Percentiles rank a stretch among this genome's conserved stretches.
These are phyloP conservation scores for Andricus quercusramuli DNA, from an alignment of 2,888 invertebrate genomes.

Conservation along the genomic window DNA sequence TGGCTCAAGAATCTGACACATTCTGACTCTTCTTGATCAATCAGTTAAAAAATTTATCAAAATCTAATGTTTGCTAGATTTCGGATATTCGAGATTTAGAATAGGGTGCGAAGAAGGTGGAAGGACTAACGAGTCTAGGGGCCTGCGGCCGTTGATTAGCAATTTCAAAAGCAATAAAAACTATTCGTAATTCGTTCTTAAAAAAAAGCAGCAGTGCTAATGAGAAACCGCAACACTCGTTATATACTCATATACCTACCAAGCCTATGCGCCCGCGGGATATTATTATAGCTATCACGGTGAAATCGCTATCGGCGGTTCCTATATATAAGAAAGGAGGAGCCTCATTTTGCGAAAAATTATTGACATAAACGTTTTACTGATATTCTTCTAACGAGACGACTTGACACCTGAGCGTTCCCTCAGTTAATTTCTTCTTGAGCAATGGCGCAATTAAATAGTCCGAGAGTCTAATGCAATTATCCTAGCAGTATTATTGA, in stretches of 20 bases:
- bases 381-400: slow-evolving; percentile 20
- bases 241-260: slow-evolving; percentile 46
- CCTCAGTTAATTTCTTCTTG: not conserved
- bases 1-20: slow-evolving; percentile 26
- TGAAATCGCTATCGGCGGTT: slow-evolving; percentile 12
- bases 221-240: slow-evolving; percentile 69
- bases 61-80: not conserved
- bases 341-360: slow-evolving; percentile 28
- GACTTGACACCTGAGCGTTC: slow-evolving; percentile 2
- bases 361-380: slow-evolving; percentile 34
- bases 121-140: slow-evolving; percentile 32
- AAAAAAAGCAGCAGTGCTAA: slow-evolving; percentile 68
- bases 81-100: not conserved
- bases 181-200: slow-evolving; percentile 69
- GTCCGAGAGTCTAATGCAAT: slow-evolving; percentile 2
- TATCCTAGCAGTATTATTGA: not conserved
- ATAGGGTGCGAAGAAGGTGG: not conserved
- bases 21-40: not conserved
- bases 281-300: slow-evolving; percentile 31
- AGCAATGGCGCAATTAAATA: slow-evolving; percentile 6
- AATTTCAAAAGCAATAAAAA: slow-evolving; percentile 72
- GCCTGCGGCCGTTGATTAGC: slow-evolving; percentile 67
- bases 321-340: not conserved
- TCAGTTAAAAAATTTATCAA: too few species aligned
- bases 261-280: slow-evolving; percentile 3